Conservation (phyloP, 2,113 vertebrate species). For the Pyrgilauda ruficollis region DNA sequence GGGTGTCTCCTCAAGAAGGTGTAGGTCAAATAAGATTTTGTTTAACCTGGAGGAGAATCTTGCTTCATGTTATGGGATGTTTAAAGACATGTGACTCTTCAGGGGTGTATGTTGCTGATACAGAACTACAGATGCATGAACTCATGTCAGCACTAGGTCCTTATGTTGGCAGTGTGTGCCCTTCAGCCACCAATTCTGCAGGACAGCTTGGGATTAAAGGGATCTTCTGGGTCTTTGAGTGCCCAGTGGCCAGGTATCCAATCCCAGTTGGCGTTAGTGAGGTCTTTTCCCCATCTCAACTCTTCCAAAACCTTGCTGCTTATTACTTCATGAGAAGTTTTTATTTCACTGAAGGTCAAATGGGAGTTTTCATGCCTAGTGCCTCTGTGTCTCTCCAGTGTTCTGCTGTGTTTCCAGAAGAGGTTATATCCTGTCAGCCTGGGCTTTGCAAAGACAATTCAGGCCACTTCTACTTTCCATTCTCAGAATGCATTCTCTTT, state of each 20-base stretch:
- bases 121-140: not conserved
- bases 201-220: not conserved
- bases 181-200: not conserved
- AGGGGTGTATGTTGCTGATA: not conserved
- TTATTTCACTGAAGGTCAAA: not conserved
- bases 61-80: not conserved
- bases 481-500: not conserved
- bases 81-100: not conserved
- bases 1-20: not conserved
- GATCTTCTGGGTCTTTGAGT: not conserved
- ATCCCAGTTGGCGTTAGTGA: not conserved
- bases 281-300: not conserved
- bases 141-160: fast-evolving
- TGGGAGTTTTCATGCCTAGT: not conserved
- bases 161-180: not conserved
- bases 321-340: not conserved
- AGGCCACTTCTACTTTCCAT: not conserved
- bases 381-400: not conserved
- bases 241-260: not conserved
- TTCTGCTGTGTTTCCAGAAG: not conserved
- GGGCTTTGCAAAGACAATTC: not conserved
- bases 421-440: not conserved
- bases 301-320: not conserved
- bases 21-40: not conserved
- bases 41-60: not conserved